Evolutionary conservation across 2,797 vertebrate species (phyloP), one percentile per base, ranked within the genome.

Genomic region (Urosaurus nigricauda): DNA sequence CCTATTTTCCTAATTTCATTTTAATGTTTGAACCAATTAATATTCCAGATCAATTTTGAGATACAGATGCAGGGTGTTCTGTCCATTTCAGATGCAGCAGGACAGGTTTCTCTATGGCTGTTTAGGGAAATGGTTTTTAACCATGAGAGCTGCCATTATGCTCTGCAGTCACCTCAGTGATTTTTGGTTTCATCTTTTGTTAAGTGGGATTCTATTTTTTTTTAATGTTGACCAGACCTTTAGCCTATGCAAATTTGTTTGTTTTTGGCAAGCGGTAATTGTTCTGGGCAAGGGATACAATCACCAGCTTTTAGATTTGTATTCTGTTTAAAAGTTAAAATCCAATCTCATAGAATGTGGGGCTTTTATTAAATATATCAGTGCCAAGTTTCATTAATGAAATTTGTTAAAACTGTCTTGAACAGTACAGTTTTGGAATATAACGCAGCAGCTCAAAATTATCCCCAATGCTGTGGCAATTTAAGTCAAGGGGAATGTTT

Each of bases 321-420:
- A 47, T 47, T 47, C 6, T 85, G 65, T 90, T 53, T 79, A 53
- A 85, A 91, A 21, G 5, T 87, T 86, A 91, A n/a, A 19, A 70
- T 8, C 63, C 63, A 63, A 29, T 19, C 16, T 29, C 17, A 9
- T 13, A 35, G 29, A 56, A 13, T 51, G 78, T 79, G 9, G 37
- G 24, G 60, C 13, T 17, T 56, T 63, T 47, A 35, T 84, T 56
- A 74, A 56, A 47, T 29, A 32, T 1, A 0, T 65, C 74, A 24
- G 43, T 37, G 47, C 5, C 5, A 40, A 82, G 35, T 83, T 73
- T 43, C 26, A 47, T 58, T 85, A 11, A 32, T 63, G 37, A 29
- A 47, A 58, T 40, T 77, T 19, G 51, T 84, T 35, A 17, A 9
- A 17, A n/a, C 17, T 77, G 43, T 16, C 12, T 43, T 47, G 4